Evolutionary conservation across 2,797 vertebrate genomes (phyloP).

Genomic region (Discoglossus pictus): DNA sequence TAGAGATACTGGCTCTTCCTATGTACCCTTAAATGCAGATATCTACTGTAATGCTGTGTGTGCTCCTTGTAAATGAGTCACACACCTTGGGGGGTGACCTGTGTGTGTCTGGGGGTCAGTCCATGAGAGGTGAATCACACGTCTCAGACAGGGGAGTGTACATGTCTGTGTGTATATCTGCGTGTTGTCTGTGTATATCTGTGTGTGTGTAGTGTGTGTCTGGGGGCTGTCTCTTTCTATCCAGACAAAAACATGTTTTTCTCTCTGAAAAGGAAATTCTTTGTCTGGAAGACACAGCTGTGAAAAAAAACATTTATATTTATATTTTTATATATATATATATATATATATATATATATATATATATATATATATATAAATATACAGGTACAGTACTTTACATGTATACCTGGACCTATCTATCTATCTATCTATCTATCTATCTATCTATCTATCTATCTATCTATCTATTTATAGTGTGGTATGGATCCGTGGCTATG

Average conservation of each 20-base stretch:
- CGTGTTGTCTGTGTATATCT: conserved; percentile 44
- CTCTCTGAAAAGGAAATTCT: conserved; percentile 42
- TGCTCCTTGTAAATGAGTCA: no score
- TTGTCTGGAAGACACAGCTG: conserved; percentile 40
- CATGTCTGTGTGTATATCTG: conserved; percentile 9
- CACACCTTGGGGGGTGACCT: conserved; percentile 48
- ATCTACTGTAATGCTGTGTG: no score
- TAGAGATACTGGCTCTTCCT: no score
- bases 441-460: no score
- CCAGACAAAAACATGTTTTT: conserved; percentile 46
- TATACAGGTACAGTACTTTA: not conserved
- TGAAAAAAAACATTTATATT: no score
- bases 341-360: not conserved
- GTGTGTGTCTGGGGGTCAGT: conserved; percentile 46
- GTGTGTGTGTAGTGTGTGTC: conserved; percentile 22
- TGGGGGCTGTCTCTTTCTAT: conserved; percentile 15
- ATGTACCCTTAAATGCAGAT: no score
- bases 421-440: no score
- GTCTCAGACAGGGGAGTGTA: conserved; percentile 43
- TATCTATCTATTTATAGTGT: no score
- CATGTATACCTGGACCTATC: no score
- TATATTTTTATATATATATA: conserved; percentile 8
- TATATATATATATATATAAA: not conserved
- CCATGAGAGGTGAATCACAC: conserved; percentile 46
- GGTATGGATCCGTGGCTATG: no score